phyloP scores from a whole-genome alignment of 2,888 invertebrate genomes.

The Cordilura impudica region DNA sequence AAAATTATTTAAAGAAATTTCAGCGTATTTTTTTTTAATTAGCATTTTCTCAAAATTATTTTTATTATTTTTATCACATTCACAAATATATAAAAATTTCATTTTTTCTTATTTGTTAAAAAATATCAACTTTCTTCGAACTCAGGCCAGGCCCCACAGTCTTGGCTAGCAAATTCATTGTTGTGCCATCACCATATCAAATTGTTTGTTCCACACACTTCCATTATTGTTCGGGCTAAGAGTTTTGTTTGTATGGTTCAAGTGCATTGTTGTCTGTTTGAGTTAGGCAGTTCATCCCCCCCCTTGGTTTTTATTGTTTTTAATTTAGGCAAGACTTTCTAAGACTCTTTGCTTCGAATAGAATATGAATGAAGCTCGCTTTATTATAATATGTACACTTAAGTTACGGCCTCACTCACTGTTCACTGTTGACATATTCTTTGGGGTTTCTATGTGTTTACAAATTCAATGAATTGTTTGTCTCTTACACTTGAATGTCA shows the following conservation, averaged over 20 bases:
- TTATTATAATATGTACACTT: background rate
- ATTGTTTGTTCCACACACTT: conserved; percentile 12
- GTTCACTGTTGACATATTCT: background rate
- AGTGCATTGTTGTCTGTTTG: conserved; percentile 46
- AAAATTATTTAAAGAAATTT: too few relatives aligned
- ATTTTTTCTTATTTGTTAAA: conserved; percentile 14
- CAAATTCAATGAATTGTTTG: conserved; percentile 5
- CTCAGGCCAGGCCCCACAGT: conserved; percentile 21
- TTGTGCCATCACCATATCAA: conserved; percentile 1
- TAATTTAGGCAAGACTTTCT: conserved; percentile 24
- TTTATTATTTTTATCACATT: too few relatives aligned
- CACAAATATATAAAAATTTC: too few relatives aligned
- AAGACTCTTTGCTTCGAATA: conserved; percentile 30
- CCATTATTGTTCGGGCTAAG: conserved; percentile 14
- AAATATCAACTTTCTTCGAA: conserved; percentile 32
- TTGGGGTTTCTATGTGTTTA: conserved; percentile 10
- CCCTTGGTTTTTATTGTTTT: conserved; percentile 15
- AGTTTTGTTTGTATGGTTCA: conserved; percentile 48
- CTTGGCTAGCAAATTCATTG: conserved; percentile 20
- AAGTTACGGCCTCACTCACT: conserved; percentile 1
- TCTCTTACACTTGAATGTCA: conserved; percentile 32
- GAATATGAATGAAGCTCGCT: conserved; percentile 37
- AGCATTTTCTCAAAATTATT: too few relatives aligned
- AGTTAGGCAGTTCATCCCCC: conserved; percentile 34
- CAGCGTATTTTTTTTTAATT: too few relatives aligned